phyloP scores from a whole-genome alignment of 2,888 invertebrate genomes.

The Scaeva pyrastri region DNA sequence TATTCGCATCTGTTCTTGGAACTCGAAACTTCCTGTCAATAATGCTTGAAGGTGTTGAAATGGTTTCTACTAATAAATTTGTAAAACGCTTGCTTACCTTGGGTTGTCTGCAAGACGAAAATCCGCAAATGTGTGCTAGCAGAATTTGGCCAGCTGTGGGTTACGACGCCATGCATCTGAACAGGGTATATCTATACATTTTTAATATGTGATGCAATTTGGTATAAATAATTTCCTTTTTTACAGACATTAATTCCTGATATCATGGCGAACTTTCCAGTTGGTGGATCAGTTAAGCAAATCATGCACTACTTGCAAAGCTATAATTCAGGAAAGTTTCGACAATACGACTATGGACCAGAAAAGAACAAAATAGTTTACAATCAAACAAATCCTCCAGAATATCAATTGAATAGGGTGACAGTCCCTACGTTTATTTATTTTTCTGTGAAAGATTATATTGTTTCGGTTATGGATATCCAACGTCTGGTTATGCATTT shows the following conservation, averaged over 20 bases:
- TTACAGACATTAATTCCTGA: conserved; percentile 52
- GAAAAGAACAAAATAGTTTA: conserved; percentile 80
- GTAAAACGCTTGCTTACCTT: conserved; percentile 82
- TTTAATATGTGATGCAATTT: background rate
- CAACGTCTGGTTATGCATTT: conserved; percentile 80
- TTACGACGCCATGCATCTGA: conserved; percentile 81
- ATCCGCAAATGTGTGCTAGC: conserved; percentile 81
- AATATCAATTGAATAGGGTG: conserved; percentile 80
- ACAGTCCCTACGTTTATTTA: conserved; percentile 81
- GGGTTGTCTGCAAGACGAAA: conserved; percentile 81
- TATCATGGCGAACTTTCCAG: conserved; percentile 78
- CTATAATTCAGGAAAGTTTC: conserved; percentile 82
- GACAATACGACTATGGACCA: conserved; percentile 82
- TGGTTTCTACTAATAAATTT: conserved; percentile 82
- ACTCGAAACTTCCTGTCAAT: conserved; percentile 82
- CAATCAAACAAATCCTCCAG: conserved; percentile 81
- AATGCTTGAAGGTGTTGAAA: conserved; percentile 81
- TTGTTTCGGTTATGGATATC: conserved; percentile 82
- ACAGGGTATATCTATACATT: conserved; percentile 77
- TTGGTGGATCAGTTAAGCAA: conserved; percentile 82
- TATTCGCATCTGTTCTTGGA: conserved; percentile 86
- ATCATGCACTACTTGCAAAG: conserved; percentile 83
- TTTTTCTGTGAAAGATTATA: conserved; percentile 82
- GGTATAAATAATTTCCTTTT: background rate
- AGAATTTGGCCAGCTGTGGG: conserved; percentile 82